phyloP scores from a whole-genome alignment of 1,140 invertebrate genomes.

The Brachionus plicatilis region DNA sequence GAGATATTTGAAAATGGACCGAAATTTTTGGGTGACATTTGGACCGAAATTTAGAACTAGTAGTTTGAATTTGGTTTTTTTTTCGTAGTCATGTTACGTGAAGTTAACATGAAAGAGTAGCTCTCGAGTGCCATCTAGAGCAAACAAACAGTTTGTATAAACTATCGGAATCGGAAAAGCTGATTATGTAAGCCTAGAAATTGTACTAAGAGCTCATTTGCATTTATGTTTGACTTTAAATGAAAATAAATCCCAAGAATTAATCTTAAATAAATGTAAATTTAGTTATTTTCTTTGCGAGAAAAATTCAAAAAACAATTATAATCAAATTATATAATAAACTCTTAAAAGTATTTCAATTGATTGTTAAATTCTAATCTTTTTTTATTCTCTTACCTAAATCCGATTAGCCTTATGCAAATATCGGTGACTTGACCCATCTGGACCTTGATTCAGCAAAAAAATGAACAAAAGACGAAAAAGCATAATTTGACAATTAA shows the following conservation, averaged over 20 bases:
- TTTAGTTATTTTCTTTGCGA: constrained; percentile 20
- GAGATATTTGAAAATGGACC: too few relatives aligned
- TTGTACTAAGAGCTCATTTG: neutral
- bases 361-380: neutral
- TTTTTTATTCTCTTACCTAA: neutral
- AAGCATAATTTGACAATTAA: constrained; percentile 14
- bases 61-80: neutral
- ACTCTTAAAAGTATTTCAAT: neutral
- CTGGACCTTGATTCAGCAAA: neutral
- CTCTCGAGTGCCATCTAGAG: neutral
- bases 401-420: neutral
- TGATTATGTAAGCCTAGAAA: neutral
- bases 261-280: constrained; percentile 30
- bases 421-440: neutral
- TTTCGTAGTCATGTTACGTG: neutral
- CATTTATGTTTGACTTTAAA: neutral
- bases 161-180: neutral
- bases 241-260: constrained; percentile 5
- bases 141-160: neutral
- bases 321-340: constrained; percentile 22
- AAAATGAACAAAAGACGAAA: neutral
- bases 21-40: neutral
- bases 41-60: neutral
- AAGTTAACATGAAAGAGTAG: neutral
- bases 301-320: neutral